Evolutionary conservation across 2,888 invertebrate species (phyloP).

Genomic region (Limulus polyphemus): DNA sequence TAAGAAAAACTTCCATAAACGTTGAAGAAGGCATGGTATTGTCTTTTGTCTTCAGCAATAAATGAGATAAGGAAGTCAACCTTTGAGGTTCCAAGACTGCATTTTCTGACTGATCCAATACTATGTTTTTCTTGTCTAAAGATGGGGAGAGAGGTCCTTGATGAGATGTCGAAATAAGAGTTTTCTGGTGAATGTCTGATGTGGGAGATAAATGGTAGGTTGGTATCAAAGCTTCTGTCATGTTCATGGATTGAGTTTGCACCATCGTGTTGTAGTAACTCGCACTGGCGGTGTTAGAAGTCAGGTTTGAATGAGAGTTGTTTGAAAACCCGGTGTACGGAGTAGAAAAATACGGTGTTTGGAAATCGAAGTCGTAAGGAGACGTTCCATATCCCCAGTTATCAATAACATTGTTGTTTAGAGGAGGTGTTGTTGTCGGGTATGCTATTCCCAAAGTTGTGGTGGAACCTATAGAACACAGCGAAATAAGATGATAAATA

Average conservation of each 20-base stretch:
- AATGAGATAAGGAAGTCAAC: constrained; percentile 11
- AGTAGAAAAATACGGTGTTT: constrained; percentile 12
- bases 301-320: constrained; percentile 12
- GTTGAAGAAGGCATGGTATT: constrained; percentile 15
- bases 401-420: constrained; percentile 10
- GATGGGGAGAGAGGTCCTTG: constrained; percentile 9
- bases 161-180: constrained; percentile 10
- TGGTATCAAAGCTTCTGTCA: constrained; percentile 13
- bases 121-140: constrained; percentile 10
- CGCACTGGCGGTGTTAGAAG: not conserved
- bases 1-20: constrained; percentile 15
- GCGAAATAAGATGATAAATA: not conserved
- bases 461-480: constrained; percentile 2
- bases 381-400: constrained; percentile 11
- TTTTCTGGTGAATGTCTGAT: constrained; percentile 10
- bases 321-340: constrained; percentile 16
- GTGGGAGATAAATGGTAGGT: constrained; percentile 5
- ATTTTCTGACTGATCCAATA: constrained; percentile 7
- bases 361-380: constrained; percentile 20
- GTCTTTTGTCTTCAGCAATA: constrained; percentile 19
- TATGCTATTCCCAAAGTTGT: constrained; percentile 16
- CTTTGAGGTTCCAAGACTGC: constrained; percentile 15
- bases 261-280: constrained; percentile 16
- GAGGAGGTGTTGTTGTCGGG: constrained; percentile 12
- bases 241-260: constrained; percentile 2